Conservation (phyloP, 2,888 invertebrate genomes). For the Alentia gelatinosa region DNA sequence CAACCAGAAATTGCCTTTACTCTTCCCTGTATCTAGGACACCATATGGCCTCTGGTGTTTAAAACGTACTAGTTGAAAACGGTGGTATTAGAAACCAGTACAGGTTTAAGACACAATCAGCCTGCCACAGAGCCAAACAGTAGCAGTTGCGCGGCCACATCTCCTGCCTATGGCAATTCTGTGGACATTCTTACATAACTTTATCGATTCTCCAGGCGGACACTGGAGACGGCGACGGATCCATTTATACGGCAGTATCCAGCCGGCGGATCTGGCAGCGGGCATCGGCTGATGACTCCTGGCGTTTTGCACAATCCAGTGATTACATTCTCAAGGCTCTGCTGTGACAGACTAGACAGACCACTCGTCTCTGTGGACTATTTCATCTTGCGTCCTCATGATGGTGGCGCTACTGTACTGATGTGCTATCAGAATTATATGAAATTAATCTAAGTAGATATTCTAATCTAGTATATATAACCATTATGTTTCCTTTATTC, state of each 20-base stretch:
- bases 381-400: too few relatives aligned
- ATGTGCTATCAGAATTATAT: too few relatives aligned
- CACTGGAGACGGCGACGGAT: not conserved
- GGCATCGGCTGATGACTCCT: not conserved
- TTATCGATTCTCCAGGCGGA: not conserved
- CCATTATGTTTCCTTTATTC: too few relatives aligned
- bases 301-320: not conserved
- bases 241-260: not conserved
- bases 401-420: too few relatives aligned
- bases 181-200: not conserved
- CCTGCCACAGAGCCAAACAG: not conserved
- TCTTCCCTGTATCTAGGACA: too few relatives aligned
- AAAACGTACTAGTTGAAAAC: too few relatives aligned
- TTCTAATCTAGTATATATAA: too few relatives aligned
- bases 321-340: not conserved
- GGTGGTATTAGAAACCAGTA: not conserved
- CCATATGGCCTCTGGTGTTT: too few relatives aligned
- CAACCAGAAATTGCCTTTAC: too few relatives aligned
- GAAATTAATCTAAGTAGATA: too few relatives aligned
- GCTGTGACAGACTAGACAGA: not conserved
- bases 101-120: not conserved
- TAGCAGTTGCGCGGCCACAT: not conserved
- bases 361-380: not conserved
- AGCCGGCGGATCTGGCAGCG: not conserved
- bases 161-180: not conserved